Percentiles rank a stretch among this genome's conserved stretches.
Conservation (phyloP, 2,113 vertebrate species). For the Egretta garzetta region DNA sequence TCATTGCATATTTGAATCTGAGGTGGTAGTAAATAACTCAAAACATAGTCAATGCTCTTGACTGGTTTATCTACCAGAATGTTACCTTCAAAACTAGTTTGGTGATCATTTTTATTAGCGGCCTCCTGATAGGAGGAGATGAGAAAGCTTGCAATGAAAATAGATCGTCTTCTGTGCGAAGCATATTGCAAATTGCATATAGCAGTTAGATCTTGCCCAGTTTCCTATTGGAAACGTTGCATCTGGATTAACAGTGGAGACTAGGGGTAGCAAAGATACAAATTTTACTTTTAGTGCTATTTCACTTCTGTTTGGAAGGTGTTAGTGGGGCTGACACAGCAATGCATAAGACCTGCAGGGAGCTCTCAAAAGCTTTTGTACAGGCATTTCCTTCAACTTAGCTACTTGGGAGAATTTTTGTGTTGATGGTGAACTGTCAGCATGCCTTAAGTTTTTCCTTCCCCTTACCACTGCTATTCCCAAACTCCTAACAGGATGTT, state of each 20-base stretch:
- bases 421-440: not conserved
- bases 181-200: not conserved
- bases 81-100: not conserved
- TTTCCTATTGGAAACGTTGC: not conserved
- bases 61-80: not conserved
- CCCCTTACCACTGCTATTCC: not conserved
- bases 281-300: not conserved
- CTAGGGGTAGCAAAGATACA: not conserved
- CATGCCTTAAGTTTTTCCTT: not conserved
- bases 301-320: not conserved
- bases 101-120: not conserved
- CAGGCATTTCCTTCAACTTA: not conserved
- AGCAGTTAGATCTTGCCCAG: not conserved
- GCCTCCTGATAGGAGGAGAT: not conserved
- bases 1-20: not conserved
- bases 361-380: not conserved
- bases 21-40: not conserved
- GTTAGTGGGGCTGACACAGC: not conserved
- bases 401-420: not conserved
- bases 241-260: not conserved
- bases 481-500: not conserved
- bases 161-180: not conserved
- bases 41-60: not conserved
- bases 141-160: not conserved
- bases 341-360: not conserved